Percentiles rank a stretch among this genome's conserved stretches.
These are phyloP conservation scores for Gonatopus flavifemur DNA, from an alignment of 1,140 invertebrate genomes.

Conservation along the genomic window DNA sequence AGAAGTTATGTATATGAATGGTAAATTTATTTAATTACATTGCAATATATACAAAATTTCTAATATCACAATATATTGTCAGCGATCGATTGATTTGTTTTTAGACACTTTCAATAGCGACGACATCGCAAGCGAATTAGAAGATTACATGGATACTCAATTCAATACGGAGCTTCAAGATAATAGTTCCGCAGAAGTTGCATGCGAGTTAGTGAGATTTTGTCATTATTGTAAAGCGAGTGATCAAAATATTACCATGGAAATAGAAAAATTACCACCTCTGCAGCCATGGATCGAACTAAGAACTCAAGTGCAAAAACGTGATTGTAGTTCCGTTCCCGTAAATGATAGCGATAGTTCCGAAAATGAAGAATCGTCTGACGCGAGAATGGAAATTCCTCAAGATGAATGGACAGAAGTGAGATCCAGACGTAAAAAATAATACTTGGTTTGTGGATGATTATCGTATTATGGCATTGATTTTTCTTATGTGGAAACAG, in stretches of 20 bases:
- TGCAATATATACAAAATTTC: neutral
- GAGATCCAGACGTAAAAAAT: constrained; percentile 30
- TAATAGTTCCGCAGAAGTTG: constrained; percentile 39
- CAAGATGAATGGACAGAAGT: constrained; percentile 36
- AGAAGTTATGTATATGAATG: constrained; percentile 42
- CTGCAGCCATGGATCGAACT: constrained; percentile 40
- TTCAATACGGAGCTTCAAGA: constrained; percentile 46
- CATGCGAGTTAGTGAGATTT: constrained; percentile 43
- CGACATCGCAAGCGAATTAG: constrained; percentile 37
- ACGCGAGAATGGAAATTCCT: constrained; percentile 18
- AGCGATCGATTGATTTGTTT: constrained; percentile 6
- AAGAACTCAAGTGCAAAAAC: constrained; percentile 7
- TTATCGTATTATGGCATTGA: no score
- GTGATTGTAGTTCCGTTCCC: neutral
- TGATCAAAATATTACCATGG: constrained; percentile 23
- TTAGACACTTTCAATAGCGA: constrained; percentile 30
- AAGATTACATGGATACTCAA: constrained; percentile 40
- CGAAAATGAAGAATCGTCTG: constrained; percentile 11
- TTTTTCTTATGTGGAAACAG: no score
- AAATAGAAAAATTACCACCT: constrained; percentile 39
- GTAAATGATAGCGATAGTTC: constrained; percentile 8
- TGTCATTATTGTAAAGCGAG: constrained; percentile 30
- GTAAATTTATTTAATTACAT: constrained; percentile 21
- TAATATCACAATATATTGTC: neutral
- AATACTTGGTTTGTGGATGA: no score